These are phyloP conservation scores for Protophormia terraenovae DNA, from an alignment of 2,888 invertebrate species.

Conservation along the genomic window DNA sequence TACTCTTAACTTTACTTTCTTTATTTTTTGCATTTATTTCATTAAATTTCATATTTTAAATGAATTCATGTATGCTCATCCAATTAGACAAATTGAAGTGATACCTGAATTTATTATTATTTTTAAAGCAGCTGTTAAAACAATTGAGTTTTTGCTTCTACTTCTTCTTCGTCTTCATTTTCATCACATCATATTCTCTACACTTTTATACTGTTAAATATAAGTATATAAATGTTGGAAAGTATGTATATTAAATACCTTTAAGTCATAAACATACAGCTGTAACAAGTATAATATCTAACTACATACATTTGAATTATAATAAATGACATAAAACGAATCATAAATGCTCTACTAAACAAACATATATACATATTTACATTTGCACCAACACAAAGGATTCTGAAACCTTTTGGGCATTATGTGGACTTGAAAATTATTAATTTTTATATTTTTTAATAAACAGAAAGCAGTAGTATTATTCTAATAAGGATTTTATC, in stretches of 20 bases:
- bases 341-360: constrained; percentile 26
- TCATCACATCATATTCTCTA: constrained; percentile 34
- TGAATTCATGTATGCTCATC: constrained; percentile 52
- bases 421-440: neutral
- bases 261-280: constrained; percentile 4
- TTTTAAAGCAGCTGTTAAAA: constrained; percentile 66
- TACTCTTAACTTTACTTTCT: neutral
- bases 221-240: neutral
- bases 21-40: neutral
- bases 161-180: neutral
- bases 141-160: constrained; percentile 48
- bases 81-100: constrained; percentile 67
- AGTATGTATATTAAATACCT: constrained; percentile 31
- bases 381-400: too few species aligned
- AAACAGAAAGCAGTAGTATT: neutral
- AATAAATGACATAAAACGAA: constrained; percentile 36
- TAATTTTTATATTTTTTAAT: neutral
- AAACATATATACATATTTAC: too few species aligned
- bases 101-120: constrained; percentile 66
- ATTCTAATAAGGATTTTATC: neutral
- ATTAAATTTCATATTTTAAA: constrained; percentile 32
- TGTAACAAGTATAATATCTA: neutral
- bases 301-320: neutral
- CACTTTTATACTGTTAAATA: constrained; percentile 12
- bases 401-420: too few species aligned